Evolutionary conservation across 2,113 vertebrate species (phyloP), one percentile per base, ranked within the genome.

Genomic region (Dipodomys spectabilis): DNA sequence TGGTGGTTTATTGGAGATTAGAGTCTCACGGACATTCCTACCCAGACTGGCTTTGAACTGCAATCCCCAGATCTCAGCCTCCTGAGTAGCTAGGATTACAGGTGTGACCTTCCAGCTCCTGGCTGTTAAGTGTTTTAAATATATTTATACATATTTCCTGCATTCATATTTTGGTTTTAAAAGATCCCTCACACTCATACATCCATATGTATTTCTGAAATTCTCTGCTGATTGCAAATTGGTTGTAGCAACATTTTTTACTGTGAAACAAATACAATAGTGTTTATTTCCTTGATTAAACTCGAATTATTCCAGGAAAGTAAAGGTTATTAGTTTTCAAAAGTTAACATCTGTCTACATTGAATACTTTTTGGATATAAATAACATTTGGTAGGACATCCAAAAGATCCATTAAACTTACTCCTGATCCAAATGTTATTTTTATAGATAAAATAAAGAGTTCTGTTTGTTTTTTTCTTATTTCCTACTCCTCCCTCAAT

Each of bases 291-390:
- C 86, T 90, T 72, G 74, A 62, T 86, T 27, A 72, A 82, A 82
- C 35, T 57, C 67, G 68, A 53, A 83, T 72, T 86, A 92, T 64
- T 71, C 73, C 79, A 49, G 72, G 67, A 79, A 92, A 92, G 65
- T 64, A 68, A 79, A 92, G 28, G 30, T 72, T 45, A 62, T 15
- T 16, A 6, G 18, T 79, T 78, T 92, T 85, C 28, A 92, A 78
- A 92, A 23, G 25, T 57, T 91, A 53, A 62, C 28, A 82, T 53
- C 65, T 57, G 53, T 57, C 15, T 16, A 57, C 53, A 57, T 3
- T 57, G 53, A 57, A 57, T 57, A 57, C 12, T 22, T 65, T 49
- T 75, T 57, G 25, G 53, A 53, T 91, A 83, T 23, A 75, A 90
- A 57, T 28, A 82, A 30, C 22, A 67, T 28, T 80, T 71, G 45